Evolutionary conservation across 2,888 invertebrate species (phyloP).

Genomic region (Hypercompe scribonia): DNA sequence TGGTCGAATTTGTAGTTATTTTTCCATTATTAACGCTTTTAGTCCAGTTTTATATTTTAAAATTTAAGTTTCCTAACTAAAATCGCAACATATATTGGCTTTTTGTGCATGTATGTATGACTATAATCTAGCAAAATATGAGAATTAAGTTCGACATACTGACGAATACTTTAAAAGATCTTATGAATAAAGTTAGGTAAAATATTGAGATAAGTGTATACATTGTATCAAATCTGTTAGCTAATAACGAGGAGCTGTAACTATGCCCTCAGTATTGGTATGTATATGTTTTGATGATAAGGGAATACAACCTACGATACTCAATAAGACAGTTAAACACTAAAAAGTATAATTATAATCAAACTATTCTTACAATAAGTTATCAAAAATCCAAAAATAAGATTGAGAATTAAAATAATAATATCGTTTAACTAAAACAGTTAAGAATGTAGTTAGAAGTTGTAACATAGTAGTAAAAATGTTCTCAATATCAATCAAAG

Average conservation of each 20-base stretch:
- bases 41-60: neutral
- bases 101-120: neutral
- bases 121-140: neutral
- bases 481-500: constrained; percentile 25
- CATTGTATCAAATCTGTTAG: neutral
- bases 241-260: neutral
- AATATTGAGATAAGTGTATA: neutral
- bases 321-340: neutral
- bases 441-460: neutral
- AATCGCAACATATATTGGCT: neutral
- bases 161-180: neutral
- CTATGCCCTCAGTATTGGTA: neutral
- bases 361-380: constrained; percentile 7
- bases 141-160: neutral
- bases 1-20: neutral
- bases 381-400: neutral
- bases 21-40: neutral
- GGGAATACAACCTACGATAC: neutral
- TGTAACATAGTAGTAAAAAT: constrained; percentile 3
- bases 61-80: neutral
- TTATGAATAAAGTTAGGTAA: neutral
- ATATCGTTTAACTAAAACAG: neutral
- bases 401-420: neutral
- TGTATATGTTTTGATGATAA: neutral
- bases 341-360: too few species aligned